Conservation (phyloP, 2,113 vertebrate species). For the Caranx melampygus region DNA sequence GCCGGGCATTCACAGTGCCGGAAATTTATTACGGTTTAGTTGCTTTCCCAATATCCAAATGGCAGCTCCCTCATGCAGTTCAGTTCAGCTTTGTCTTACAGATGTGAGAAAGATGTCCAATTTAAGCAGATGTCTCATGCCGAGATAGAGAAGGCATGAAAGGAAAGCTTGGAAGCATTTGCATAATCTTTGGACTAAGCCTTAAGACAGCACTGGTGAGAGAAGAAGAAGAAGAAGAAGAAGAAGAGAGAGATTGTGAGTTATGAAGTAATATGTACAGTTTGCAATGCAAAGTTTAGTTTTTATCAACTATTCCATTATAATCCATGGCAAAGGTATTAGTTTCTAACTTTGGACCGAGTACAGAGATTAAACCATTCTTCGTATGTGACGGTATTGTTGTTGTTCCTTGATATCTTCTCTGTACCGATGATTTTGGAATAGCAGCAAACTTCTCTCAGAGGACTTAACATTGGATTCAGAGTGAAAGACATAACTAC, state of each 20-base stretch:
- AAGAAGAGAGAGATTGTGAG: slow-evolving; percentile 50
- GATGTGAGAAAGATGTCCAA: slow-evolving; percentile 69
- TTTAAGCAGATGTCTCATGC: slow-evolving; percentile 65
- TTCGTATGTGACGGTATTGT: slow-evolving; percentile 77
- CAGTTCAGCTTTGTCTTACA: slow-evolving; percentile 66
- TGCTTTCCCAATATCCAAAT: slow-evolving; percentile 63
- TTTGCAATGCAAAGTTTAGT: slow-evolving; percentile 77
- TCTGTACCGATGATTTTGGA: slow-evolving; percentile 67
- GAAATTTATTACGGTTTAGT: slow-evolving; percentile 46
- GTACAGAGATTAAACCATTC: slow-evolving; percentile 59
- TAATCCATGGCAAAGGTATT: slow-evolving; percentile 64
- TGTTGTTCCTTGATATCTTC: slow-evolving; percentile 77
- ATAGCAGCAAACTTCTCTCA: slow-evolving; percentile 76
- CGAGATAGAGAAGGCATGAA: slow-evolving; percentile 57
- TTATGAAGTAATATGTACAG: slow-evolving; percentile 73
- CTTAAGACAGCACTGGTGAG: slow-evolving; percentile 67
- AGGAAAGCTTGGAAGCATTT: slow-evolving; percentile 62
- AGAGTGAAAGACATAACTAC: slow-evolving; percentile 57
- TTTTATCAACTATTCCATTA: slow-evolving; percentile 72
- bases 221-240: background rate
- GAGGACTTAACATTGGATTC: slow-evolving; percentile 70
- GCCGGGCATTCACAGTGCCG: slow-evolving; percentile 28
- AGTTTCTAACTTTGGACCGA: slow-evolving; percentile 62
- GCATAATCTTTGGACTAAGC: slow-evolving; percentile 72
- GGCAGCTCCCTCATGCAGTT: slow-evolving; percentile 74